Percentiles rank a stretch among this genome's conserved stretches.
phyloP scores from a whole-genome alignment of 2,797 vertebrate genomes.

The Fratercula arctica region DNA sequence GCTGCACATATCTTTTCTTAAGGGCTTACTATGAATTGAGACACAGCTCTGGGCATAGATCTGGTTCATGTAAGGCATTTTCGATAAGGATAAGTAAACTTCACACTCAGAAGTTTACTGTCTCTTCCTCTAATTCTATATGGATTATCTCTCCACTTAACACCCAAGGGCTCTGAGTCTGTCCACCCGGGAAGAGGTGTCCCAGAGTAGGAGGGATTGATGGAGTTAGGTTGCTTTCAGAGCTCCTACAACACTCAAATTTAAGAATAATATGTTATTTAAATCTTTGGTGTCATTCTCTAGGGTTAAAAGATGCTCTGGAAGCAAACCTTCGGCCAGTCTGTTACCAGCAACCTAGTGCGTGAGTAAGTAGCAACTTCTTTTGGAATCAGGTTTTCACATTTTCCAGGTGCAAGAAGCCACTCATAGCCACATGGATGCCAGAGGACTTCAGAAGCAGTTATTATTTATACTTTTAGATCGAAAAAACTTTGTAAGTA shows the following conservation, averaged over 20 bases:
- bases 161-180: background rate
- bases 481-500: background rate
- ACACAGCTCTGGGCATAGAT: background rate
- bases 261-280: background rate
- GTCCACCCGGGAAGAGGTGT: background rate
- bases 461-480: background rate
- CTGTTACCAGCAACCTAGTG: background rate
- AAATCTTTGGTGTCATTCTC: background rate
- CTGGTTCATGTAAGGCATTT: slow-evolving; percentile 55
- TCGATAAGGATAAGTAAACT: slow-evolving; percentile 41
- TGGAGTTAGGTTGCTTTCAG: background rate
- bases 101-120: background rate
- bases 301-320: background rate
- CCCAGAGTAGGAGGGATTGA: background rate
- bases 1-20: slow-evolving; percentile 48
- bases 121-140: background rate
- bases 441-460: background rate
- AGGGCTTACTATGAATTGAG: slow-evolving; percentile 28
- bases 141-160: slow-evolving; percentile 5
- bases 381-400: slow-evolving; percentile 1
- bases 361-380: background rate
- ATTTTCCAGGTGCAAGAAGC: background rate
- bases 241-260: background rate
- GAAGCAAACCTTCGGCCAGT: background rate
- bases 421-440: background rate